phyloP scores from a whole-genome alignment of 2,113 vertebrate species.

The Corythaixoides concolor region DNA sequence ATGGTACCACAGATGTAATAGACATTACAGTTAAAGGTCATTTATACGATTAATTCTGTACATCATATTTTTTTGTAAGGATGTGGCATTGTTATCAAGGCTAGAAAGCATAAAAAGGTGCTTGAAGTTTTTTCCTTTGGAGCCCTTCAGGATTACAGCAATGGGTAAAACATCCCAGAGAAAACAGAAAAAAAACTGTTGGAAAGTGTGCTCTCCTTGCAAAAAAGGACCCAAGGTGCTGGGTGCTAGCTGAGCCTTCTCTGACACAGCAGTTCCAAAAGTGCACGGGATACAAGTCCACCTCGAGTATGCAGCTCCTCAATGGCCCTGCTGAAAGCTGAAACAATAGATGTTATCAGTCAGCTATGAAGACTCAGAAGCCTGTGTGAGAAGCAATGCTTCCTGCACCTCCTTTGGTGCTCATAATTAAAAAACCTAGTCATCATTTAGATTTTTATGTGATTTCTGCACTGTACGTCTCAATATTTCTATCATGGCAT shows the following conservation, averaged over 20 bases:
- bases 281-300: background rate
- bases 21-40: background rate
- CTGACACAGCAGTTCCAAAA: background rate
- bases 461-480: background rate
- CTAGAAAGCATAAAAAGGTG: background rate
- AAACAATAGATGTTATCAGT: background rate
- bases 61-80: background rate
- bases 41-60: background rate
- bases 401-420: background rate
- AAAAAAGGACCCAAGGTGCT: background rate
- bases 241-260: background rate
- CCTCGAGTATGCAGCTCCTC: background rate
- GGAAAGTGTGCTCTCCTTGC: background rate
- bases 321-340: rapidly evolving
- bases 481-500: background rate
- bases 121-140: background rate
- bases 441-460: background rate
- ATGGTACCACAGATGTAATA: background rate
- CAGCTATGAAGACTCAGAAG: background rate
- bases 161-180: background rate
- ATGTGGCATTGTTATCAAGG: background rate
- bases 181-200: background rate
- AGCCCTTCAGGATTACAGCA: background rate
- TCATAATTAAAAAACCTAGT: background rate
- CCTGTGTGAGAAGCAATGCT: background rate